Conservation (phyloP, 2,888 invertebrate species). For the Conus canariensis region DNA sequence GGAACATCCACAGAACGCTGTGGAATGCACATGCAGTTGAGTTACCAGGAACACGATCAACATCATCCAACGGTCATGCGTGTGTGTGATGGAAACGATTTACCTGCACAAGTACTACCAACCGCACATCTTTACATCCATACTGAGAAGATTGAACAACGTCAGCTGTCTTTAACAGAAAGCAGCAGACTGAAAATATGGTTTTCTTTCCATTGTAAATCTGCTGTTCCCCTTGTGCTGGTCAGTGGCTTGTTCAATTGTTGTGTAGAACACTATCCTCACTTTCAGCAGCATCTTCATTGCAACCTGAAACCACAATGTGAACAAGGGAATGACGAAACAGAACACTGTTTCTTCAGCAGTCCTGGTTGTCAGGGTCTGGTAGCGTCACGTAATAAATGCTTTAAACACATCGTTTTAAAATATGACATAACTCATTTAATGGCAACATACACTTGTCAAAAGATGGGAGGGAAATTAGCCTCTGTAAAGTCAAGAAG, state of each 20-base stretch:
- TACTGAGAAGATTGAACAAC: no score
- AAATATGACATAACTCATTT: background rate
- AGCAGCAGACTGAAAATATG: background rate
- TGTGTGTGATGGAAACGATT: background rate
- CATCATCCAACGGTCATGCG: background rate
- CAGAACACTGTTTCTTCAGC: slow-evolving; percentile 7
- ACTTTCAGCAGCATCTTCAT: background rate
- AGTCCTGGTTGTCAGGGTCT: background rate
- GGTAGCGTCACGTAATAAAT: background rate
- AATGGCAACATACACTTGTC: background rate
- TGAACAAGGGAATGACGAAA: background rate
- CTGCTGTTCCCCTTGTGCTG: background rate
- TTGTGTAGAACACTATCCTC: background rate
- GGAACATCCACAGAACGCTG: background rate
- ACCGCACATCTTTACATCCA: no score
- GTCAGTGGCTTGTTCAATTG: background rate
- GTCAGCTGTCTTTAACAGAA: no score
- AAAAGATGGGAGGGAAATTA: background rate
- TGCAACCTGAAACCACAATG: background rate
- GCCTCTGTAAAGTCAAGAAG: background rate
- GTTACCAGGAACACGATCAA: background rate
- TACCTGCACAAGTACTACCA: no score
- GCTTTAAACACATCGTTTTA: background rate
- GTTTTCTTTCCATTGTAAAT: background rate
- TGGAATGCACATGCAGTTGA: background rate